Evolutionary conservation across 2,888 invertebrate species (phyloP), one percentile per base, ranked within the genome.

Genomic region (Ephialtes manifestator): DNA sequence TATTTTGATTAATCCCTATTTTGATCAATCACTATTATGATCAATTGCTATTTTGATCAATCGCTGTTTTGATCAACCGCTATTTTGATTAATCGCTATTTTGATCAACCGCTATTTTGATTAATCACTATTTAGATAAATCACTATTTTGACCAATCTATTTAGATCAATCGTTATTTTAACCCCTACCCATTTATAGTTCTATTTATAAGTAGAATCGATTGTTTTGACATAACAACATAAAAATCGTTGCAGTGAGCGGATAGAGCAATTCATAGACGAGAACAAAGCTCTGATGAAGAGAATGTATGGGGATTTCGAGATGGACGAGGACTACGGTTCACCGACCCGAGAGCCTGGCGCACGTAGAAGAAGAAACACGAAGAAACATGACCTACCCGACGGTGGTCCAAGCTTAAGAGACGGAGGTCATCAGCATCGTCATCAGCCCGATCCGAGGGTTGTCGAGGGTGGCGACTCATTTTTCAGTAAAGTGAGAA

Each of bases 201-300:
- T n/a, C n/a, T n/a, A n/a, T n/a, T n/a, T n/a, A 1, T 4, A 53
- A 7, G 8, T 20, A 8, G 1, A 53, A 53, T 20, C 2, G 8
- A 18, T 20, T 4, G 24, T 2, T 24, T 24, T 24, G 58, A 28
- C 28, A 4, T 28, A 4, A 58, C 24, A 58, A 11, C 13, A 58
- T 0, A 13, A 5, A 0, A 65, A 35, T 5, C 35, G 20, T 70
- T 78, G 24, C 95, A 98, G 98, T 94, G 98, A 98, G 88, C 96
- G 97, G 93, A 98, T 98, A 94, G 98, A 98, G 94, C 95, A 96
- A 87, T 98, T 98, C 94, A 98, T 98, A 92, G 98, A 98, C 92
- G 98, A 98, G 94, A 98, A 98, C 94, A 98, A 98, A 94, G 98
- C 98, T 78, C 94, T 98, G 88, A 98, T 98, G 96, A 97, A 97